Conservation (phyloP, 1,140 invertebrate species). For the Drosophila subobscura region DNA sequence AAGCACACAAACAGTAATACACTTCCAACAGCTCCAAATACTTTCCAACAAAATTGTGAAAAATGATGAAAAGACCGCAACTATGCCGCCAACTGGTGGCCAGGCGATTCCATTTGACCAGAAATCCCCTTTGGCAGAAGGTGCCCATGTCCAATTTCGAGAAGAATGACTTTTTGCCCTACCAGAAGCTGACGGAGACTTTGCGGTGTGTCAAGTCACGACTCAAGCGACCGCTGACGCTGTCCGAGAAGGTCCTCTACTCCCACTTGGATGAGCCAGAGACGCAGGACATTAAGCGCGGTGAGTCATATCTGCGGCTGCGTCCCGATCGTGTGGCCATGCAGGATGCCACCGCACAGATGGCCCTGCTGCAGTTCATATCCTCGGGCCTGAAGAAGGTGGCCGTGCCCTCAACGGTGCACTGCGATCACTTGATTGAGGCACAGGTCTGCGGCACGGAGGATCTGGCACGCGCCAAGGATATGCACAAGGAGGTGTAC, state of each 20-base stretch:
- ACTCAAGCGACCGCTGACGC: slow-evolving; percentile 95
- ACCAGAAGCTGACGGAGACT: slow-evolving; percentile 92
- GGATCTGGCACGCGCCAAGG: slow-evolving; percentile 96
- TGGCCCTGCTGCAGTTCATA: slow-evolving; percentile 99
- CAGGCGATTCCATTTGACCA: slow-evolving; percentile 1
- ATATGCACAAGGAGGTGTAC: slow-evolving; percentile 98
- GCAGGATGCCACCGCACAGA: slow-evolving; percentile 99
- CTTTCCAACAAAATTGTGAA: too few species aligned
- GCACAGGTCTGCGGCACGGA: slow-evolving; percentile 94
- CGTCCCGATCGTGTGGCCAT: slow-evolving; percentile 99
- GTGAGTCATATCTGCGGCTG: slow-evolving; percentile 95
- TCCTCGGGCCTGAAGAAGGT: slow-evolving; percentile 96
- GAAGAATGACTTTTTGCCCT: slow-evolving; percentile 90
- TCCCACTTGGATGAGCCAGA: slow-evolving; percentile 97
- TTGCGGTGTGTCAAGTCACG: slow-evolving; percentile 93
- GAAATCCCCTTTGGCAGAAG: slow-evolving; percentile 13
- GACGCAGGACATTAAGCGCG: slow-evolving; percentile 92
- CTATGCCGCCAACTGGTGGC: slow-evolving; percentile 13
- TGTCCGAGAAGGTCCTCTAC: slow-evolving; percentile 99
- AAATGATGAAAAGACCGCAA: too few species aligned
- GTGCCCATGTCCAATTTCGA: slow-evolving; percentile 98
- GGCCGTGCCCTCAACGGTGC: slow-evolving; percentile 99
- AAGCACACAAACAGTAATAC: too few species aligned
- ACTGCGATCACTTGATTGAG: slow-evolving; percentile 99
- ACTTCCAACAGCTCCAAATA: too few species aligned